Percentiles rank a stretch among this genome's conserved stretches.
These are phyloP conservation scores for Neodon shergylaensis DNA, from an alignment of 2,113 vertebrate species.

Conservation along the genomic window DNA sequence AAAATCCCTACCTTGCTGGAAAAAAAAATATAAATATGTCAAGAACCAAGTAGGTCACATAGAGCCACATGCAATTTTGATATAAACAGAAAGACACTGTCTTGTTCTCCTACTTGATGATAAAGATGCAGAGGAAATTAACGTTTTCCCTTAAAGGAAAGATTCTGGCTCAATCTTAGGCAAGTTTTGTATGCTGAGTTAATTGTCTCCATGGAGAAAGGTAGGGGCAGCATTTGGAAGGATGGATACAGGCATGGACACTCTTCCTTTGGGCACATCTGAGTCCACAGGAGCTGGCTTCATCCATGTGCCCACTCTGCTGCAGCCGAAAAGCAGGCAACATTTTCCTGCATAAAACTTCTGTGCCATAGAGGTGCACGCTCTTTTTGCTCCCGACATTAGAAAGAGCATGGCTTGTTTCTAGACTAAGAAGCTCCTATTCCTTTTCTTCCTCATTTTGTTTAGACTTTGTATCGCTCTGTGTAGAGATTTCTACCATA, in stretches of 20 bases:
- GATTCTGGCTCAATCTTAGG: neutral
- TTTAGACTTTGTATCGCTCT: neutral
- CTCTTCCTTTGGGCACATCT: rapidly evolving
- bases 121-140: neutral
- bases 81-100: neutral
- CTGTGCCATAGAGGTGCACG: neutral
- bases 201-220: neutral
- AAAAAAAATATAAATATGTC: neutral
- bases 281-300: neutral
- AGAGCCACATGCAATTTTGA: conserved; percentile 49
- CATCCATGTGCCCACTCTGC: neutral
- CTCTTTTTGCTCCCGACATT: neutral
- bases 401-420: neutral
- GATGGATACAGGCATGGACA: neutral
- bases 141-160: neutral
- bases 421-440: neutral
- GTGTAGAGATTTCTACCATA: neutral
- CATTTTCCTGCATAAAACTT: neutral
- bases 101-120: neutral
- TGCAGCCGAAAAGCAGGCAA: too few species aligned
- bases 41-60: conserved; percentile 69
- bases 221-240: neutral
- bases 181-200: neutral
- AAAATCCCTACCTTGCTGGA: conserved; percentile 32
- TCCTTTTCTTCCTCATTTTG: neutral